Evolutionary conservation across 2,888 invertebrate species (phyloP).

Genomic region (Prosopocoilus inquinatus): DNA sequence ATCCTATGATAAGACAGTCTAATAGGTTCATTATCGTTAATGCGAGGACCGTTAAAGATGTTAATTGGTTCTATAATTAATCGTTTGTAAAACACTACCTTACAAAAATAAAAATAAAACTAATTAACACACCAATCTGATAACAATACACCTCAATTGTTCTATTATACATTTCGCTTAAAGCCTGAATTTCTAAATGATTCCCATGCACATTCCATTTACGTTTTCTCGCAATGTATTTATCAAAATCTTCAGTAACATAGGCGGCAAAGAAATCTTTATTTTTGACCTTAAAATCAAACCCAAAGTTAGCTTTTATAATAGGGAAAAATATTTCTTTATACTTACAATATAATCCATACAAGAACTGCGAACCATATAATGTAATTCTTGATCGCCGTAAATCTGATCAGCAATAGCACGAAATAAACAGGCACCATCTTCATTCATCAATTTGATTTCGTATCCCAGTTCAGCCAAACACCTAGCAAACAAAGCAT

Average conservation of each 20-base stretch:
- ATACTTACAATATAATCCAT: slow-evolving; percentile 84
- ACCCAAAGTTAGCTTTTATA: not conserved
- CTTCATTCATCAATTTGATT: slow-evolving; percentile 81
- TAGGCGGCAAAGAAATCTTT: slow-evolving; percentile 84
- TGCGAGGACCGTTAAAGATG: slow-evolving; percentile 76
- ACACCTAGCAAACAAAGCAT: slow-evolving; percentile 44
- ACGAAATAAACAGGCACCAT: slow-evolving; percentile 85
- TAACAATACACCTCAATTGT: slow-evolving; percentile 85
- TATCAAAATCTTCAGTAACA: slow-evolving; percentile 84
- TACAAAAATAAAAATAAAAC: not conserved
- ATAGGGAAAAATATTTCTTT: not conserved
- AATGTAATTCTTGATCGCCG: slow-evolving; percentile 88
- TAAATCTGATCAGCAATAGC: slow-evolving; percentile 88
- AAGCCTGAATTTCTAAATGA: slow-evolving; percentile 87
- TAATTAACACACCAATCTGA: slow-evolving; percentile 56
- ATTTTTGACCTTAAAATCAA: slow-evolving; percentile 67
- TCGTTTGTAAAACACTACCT: slow-evolving; percentile 3
- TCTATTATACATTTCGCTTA: slow-evolving; percentile 86
- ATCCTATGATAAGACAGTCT: slow-evolving; percentile 83
- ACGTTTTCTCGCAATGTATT: slow-evolving; percentile 78
- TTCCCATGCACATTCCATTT: slow-evolving; percentile 81
- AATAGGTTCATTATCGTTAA: slow-evolving; percentile 75
- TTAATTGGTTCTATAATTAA: slow-evolving; percentile 73
- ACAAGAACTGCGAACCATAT: slow-evolving; percentile 75
- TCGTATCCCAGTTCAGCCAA: slow-evolving; percentile 72